Evolutionary conservation across 2,113 vertebrate genomes (phyloP).

Genomic region (Ibidorhyncha struthersii): DNA sequence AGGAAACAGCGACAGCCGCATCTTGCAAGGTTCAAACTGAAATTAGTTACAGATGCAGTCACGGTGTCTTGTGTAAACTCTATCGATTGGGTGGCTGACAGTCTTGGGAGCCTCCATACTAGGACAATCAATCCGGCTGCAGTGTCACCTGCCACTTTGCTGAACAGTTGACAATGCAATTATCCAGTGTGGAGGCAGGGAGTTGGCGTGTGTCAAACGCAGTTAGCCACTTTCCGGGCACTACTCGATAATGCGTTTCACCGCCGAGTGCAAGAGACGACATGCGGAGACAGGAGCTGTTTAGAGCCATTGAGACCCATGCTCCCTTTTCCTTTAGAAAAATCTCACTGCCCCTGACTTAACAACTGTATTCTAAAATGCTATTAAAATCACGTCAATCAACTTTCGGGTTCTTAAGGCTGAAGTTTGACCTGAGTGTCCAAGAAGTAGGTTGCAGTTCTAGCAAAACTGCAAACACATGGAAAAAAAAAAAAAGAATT

Average conservation of each 20-base stretch:
- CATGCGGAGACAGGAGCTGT: slow-evolving; percentile 72
- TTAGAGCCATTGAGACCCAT: slow-evolving; percentile 74
- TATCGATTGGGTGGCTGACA: slow-evolving; percentile 85
- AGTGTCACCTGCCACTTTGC: slow-evolving; percentile 87
- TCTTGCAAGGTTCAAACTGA: slow-evolving; percentile 78
- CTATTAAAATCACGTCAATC: slow-evolving; percentile 73
- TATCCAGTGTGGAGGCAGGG: slow-evolving; percentile 87
- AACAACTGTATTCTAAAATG: slow-evolving; percentile 80
- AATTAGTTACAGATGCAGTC: slow-evolving; percentile 88
- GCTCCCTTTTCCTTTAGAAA: slow-evolving; percentile 53
- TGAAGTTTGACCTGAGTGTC: slow-evolving; percentile 49
- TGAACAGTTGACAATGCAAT: slow-evolving; percentile 89
- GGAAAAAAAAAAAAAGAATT: background rate
- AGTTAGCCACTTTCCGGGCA: slow-evolving; percentile 83
- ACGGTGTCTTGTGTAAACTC: slow-evolving; percentile 84
- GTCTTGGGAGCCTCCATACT: slow-evolving; percentile 78
- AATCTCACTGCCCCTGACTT: slow-evolving; percentile 59
- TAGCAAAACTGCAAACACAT: background rate
- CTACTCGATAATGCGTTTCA: slow-evolving; percentile 79
- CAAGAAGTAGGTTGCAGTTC: background rate
- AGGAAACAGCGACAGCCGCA: slow-evolving; percentile 36
- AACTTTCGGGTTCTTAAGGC: slow-evolving; percentile 25
- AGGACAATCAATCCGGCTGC: slow-evolving; percentile 81
- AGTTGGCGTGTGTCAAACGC: slow-evolving; percentile 87
- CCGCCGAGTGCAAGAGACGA: slow-evolving; percentile 64